A percentile compares a stretch with the other conserved stretches of the same genome.
Evolutionary conservation across 2,888 invertebrate genomes (phyloP).

Genomic region (Cheilosia scutellata): DNA sequence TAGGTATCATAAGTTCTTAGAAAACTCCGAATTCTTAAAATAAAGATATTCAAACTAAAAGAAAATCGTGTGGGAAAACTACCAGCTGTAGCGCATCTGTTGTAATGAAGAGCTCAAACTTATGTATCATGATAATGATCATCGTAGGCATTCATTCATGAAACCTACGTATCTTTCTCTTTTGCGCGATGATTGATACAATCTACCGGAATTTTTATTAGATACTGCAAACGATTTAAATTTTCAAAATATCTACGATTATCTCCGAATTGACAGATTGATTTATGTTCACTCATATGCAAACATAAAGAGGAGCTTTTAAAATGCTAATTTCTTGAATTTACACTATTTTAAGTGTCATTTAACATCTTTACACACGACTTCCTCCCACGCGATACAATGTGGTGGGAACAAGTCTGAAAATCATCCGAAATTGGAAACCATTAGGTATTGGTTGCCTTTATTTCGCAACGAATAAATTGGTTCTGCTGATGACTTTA

Average conservation of each 20-base stretch:
- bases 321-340: background rate
- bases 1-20: background rate
- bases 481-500: slow-evolving; percentile 8
- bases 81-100: background rate
- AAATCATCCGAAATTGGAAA: background rate
- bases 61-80: background rate
- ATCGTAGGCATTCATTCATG: background rate
- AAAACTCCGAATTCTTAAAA: background rate
- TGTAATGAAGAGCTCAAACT: background rate
- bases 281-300: background rate
- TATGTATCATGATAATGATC: background rate
- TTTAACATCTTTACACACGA: background rate
- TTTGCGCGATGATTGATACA: background rate
- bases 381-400: background rate
- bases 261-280: background rate
- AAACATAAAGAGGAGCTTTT: background rate
- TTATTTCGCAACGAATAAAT: slow-evolving; percentile 9
- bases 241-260: background rate
- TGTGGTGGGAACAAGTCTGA: background rate
- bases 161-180: background rate
- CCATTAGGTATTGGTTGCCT: background rate
- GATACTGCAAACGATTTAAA: background rate
- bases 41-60: background rate
- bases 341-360: background rate
- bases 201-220: background rate